phyloP scores from a whole-genome alignment of 1,140 invertebrate genomes.

The Panonychus citri region DNA sequence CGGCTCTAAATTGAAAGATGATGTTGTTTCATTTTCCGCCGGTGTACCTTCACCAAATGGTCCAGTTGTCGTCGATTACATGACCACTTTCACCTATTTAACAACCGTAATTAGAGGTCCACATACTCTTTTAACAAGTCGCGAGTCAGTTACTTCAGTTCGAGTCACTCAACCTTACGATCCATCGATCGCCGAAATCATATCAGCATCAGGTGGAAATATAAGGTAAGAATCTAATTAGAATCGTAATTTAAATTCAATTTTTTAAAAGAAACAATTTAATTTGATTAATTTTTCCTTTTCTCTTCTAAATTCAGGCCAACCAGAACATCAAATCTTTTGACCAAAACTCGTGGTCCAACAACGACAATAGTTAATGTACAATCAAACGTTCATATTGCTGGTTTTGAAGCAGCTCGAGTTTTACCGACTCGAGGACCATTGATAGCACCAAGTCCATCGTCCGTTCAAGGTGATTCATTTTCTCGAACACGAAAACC shows the following conservation, averaged over 20 bases:
- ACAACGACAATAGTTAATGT: constrained; percentile 11
- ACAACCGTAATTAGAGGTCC: constrained; percentile 12
- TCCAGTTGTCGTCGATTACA: constrained; percentile 9
- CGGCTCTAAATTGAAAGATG: background rate
- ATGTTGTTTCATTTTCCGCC: background rate
- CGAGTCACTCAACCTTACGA: constrained; percentile 7
- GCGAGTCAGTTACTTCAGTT: constrained; percentile 7
- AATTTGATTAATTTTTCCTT: background rate
- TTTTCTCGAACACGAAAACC: background rate
- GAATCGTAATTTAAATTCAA: too few species aligned
- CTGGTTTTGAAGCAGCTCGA: background rate
- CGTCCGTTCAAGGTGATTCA: background rate
- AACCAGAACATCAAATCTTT: constrained; percentile 6
- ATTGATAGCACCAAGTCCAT: background rate
- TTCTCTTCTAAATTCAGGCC: background rate
- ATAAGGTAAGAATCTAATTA: background rate
- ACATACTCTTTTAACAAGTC: constrained; percentile 7
- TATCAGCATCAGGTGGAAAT: background rate
- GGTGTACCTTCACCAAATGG: background rate
- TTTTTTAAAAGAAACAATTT: background rate
- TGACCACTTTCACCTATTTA: constrained; percentile 13
- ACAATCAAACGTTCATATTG: constrained; percentile 5
- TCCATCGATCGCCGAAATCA: constrained; percentile 5
- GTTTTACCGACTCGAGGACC: too few species aligned
- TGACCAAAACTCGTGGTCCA: constrained; percentile 7